phyloP scores from a whole-genome alignment of 1,140 invertebrate species.

The Andricus grossulariae region DNA sequence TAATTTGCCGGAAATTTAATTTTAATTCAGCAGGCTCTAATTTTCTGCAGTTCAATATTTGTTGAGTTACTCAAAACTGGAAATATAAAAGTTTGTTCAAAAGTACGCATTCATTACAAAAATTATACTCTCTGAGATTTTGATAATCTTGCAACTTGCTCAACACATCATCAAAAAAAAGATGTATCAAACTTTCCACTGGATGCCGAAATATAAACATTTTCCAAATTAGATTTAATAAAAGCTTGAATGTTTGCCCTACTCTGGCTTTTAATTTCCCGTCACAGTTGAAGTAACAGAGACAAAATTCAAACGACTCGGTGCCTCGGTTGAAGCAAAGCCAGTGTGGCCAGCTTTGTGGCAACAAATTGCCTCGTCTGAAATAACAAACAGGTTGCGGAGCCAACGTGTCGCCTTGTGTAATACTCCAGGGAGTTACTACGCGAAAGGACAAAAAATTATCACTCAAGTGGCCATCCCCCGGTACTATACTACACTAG shows the following conservation, averaged over 20 bases:
- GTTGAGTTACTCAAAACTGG: too few species aligned
- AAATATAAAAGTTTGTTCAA: too few species aligned
- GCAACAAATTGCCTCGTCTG: constrained; percentile 61
- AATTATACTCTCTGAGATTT: too few species aligned
- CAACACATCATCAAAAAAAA: too few species aligned
- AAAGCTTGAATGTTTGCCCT: not conserved
- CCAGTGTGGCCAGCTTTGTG: constrained; percentile 31
- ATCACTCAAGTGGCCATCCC: constrained; percentile 50
- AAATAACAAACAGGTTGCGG: constrained; percentile 58
- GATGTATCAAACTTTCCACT: too few species aligned
- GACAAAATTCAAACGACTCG: constrained; percentile 10
- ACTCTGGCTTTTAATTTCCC: constrained; percentile 2
- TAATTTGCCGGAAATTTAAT: too few species aligned
- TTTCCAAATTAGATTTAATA: not conserved
- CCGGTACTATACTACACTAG: constrained; percentile 33
- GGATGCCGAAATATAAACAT: not conserved
- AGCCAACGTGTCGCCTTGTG: constrained; percentile 38
- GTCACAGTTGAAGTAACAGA: not conserved
- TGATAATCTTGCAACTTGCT: too few species aligned
- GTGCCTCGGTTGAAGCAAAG: constrained; percentile 32
- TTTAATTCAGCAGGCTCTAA: too few species aligned
- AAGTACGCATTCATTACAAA: too few species aligned
- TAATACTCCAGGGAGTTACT: constrained; percentile 50
- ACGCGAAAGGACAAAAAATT: constrained; percentile 53
- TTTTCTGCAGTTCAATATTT: too few species aligned